These are phyloP conservation scores for Anthoscopus minutus DNA, from an alignment of 2,113 vertebrate species.

Conservation along the genomic window DNA sequence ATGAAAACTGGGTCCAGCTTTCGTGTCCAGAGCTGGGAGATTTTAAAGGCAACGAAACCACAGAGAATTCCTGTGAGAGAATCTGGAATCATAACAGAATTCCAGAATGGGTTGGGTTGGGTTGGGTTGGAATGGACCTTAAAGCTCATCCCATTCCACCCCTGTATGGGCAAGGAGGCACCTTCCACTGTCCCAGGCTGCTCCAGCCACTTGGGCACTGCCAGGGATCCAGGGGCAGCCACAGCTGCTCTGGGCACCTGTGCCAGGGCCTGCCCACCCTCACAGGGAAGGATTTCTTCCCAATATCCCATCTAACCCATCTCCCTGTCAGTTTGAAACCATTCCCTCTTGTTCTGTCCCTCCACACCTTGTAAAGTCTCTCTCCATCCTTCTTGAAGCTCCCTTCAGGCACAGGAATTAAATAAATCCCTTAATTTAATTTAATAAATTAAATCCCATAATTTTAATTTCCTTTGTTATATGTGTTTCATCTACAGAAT, in stretches of 20 bases:
- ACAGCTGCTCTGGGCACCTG: not conserved
- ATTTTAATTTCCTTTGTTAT: not conserved
- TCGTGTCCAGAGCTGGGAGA: not conserved
- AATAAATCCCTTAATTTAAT: too few species aligned
- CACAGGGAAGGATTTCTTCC: fast-evolving
- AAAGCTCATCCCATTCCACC: fast-evolving
- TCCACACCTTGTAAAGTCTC: not conserved
- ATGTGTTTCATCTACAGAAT: not conserved
- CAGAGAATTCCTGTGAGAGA: not conserved
- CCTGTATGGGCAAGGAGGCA: not conserved
- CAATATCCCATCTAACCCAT: not conserved
- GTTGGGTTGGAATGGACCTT: not conserved
- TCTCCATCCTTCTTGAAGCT: not conserved
- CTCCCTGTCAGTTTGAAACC: not conserved
- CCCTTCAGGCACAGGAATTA: not conserved
- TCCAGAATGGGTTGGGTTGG: not conserved
- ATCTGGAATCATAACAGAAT: not conserved
- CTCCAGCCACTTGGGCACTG: not conserved
- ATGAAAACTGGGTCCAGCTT: not conserved
- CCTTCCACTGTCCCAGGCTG: not conserved
- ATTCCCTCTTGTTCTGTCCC: not conserved
- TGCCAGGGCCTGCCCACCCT: not conserved
- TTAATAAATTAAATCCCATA: too few species aligned
- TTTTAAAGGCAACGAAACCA: not conserved
- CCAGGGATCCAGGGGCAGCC: not conserved